phyloP scores from a whole-genome alignment of 2,888 invertebrate species.

The Morpho helenor region DNA sequence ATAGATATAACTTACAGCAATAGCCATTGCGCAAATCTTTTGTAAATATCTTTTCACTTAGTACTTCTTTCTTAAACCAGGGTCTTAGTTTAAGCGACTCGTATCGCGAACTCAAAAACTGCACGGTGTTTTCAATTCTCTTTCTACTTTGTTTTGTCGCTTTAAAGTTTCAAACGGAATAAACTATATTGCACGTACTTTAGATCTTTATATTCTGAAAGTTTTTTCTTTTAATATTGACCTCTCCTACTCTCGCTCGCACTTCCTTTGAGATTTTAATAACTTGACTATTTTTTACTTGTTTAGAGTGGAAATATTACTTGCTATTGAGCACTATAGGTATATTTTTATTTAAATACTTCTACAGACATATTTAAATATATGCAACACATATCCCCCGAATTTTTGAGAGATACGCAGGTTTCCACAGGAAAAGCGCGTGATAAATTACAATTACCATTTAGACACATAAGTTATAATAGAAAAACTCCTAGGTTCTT shows the following conservation, averaged over 20 bases:
- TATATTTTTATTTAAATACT: too few relatives aligned
- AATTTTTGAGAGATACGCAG: too few relatives aligned
- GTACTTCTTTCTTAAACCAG: conserved; percentile 11
- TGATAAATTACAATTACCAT: too few relatives aligned
- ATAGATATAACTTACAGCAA: background rate
- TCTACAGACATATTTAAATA: too few relatives aligned
- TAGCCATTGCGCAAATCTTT: conserved; percentile 1
- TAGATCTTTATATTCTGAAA: conserved; percentile 3
- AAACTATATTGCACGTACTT: conserved; percentile 1
- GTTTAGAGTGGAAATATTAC: too few relatives aligned
- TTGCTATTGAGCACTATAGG: too few relatives aligned
- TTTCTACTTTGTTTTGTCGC: conserved; percentile 4
- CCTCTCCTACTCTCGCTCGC: background rate
- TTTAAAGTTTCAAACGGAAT: conserved; percentile 10
- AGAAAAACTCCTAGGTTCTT: too few relatives aligned
- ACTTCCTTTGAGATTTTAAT: too few relatives aligned
- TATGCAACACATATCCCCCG: too few relatives aligned
- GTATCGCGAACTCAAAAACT: conserved; percentile 11
- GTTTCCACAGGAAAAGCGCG: too few relatives aligned
- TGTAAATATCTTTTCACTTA: conserved; percentile 10
- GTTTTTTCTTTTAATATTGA: conserved; percentile 1
- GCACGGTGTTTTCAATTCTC: conserved; percentile 5
- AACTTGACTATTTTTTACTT: too few relatives aligned
- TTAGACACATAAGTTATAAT: too few relatives aligned
- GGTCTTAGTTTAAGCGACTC: conserved; percentile 11